Percentiles rank a stretch among this genome's conserved stretches.
Evolutionary conservation across 1,140 invertebrate genomes (phyloP).

Genomic region (Ceratina japonica): DNA sequence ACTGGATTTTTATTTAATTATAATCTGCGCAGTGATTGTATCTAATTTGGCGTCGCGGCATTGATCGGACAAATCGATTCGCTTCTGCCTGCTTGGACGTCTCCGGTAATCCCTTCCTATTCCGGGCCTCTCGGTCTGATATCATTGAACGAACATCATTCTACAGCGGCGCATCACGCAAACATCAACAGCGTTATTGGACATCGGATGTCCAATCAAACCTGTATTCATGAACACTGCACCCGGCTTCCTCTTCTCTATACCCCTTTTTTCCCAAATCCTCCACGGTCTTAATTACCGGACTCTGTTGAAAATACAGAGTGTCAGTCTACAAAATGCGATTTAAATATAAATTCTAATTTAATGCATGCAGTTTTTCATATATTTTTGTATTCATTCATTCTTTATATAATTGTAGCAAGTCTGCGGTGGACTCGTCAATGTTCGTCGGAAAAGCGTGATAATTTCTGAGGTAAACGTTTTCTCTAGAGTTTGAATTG

Average conservation of each 20-base stretch:
- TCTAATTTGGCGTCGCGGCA: slow-evolving; percentile 15
- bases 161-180: background rate
- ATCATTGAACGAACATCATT: slow-evolving; percentile 34
- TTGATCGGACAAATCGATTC: slow-evolving; percentile 38
- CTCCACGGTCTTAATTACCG: too few species aligned
- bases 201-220: slow-evolving; percentile 45
- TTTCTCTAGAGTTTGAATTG: too few species aligned
- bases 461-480: too few species aligned
- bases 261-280: too few species aligned
- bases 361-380: too few species aligned
- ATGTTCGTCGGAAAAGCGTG: too few species aligned
- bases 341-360: too few species aligned
- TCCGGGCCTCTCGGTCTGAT: background rate
- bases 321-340: too few species aligned
- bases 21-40: background rate
- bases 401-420: too few species aligned
- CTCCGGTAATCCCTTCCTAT: slow-evolving; percentile 21
- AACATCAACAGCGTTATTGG: slow-evolving; percentile 43
- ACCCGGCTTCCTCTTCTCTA: background rate
- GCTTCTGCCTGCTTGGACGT: slow-evolving; percentile 17
- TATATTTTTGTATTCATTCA: too few species aligned
- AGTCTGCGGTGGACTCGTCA: too few species aligned
- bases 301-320: too few species aligned
- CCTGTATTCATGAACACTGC: slow-evolving; percentile 28
- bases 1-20: background rate